Evolutionary conservation across 2,888 invertebrate genomes (phyloP).

Genomic region (Xestia rhomboidea): DNA sequence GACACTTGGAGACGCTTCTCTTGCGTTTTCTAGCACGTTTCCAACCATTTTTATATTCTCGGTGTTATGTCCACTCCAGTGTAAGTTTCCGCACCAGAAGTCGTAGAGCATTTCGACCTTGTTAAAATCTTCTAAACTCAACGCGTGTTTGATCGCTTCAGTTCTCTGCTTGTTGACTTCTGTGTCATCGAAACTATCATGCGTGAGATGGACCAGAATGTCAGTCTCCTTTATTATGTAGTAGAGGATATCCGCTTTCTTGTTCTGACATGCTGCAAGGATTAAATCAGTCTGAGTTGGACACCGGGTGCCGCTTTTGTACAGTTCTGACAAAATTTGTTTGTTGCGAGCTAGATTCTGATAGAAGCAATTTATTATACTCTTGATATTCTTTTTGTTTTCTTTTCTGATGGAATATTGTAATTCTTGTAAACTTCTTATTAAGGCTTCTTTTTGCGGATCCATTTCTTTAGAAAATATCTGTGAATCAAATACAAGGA

Average conservation of each 20-base stretch:
- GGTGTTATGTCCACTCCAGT: constrained; percentile 29
- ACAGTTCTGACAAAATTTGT: constrained; percentile 4
- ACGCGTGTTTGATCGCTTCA: constrained; percentile 31
- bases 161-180: constrained; percentile 19
- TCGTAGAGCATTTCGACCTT: constrained; percentile 53
- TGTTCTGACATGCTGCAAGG: constrained; percentile 40
- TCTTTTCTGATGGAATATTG: not conserved
- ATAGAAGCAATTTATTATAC: constrained; percentile 6
- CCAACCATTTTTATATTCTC: constrained; percentile 10
- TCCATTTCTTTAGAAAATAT: not conserved
- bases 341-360: not conserved
- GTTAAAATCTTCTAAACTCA: constrained; percentile 13
- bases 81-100: constrained; percentile 45
- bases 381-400: not conserved
- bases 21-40: not conserved
- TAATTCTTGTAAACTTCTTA: not conserved
- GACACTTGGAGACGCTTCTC: no score
- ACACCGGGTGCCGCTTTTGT: not conserved
- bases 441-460: not conserved
- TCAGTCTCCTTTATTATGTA: constrained; percentile 31
- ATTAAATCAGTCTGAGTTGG: constrained; percentile 45
- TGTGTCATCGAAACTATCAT: not conserved
- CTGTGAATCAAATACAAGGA: not conserved
- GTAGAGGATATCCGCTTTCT: constrained; percentile 9
- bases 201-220: constrained; percentile 23